phyloP scores from a whole-genome alignment of 2,113 vertebrate genomes.

The Pelobates fuscus region DNA sequence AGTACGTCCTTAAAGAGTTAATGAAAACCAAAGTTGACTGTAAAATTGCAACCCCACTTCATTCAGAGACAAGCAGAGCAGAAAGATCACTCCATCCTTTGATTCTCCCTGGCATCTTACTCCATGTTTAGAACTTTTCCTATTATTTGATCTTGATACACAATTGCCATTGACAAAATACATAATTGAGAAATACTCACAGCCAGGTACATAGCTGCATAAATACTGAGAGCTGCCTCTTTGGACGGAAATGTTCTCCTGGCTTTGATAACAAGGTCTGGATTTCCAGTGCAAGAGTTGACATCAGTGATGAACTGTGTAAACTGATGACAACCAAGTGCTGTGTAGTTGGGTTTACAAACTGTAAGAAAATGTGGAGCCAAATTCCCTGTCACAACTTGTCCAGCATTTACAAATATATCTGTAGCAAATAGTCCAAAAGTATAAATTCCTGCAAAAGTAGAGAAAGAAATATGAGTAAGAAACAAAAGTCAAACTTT shows the following conservation, averaged over 20 bases:
- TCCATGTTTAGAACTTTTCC: too few species aligned
- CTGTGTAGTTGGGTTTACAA: constrained; percentile 96
- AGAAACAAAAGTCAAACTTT: too few species aligned
- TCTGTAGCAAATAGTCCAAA: constrained; percentile 97
- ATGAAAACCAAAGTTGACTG: too few species aligned
- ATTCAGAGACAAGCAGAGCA: too few species aligned
- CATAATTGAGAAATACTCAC: constrained; percentile 73
- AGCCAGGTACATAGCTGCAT: constrained; percentile 91
- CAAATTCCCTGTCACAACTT: constrained; percentile 96
- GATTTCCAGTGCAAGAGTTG: constrained; percentile 92
- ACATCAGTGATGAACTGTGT: constrained; percentile 93
- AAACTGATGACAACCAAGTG: constrained; percentile 90
- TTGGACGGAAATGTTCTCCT: constrained; percentile 98
- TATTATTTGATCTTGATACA: too few species aligned
- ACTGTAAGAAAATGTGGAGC: constrained; percentile 95
- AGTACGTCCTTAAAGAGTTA: too few species aligned
- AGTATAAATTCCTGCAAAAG: constrained; percentile 87
- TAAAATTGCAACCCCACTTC: too few species aligned
- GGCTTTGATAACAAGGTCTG: constrained; percentile 86
- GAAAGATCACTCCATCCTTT: too few species aligned
- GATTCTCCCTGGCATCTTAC: too few species aligned
- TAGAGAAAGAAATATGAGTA: constrained; percentile 48
- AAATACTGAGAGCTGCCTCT: constrained; percentile 93
- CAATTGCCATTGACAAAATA: neutral
- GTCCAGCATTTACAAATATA: constrained; percentile 98